These are phyloP conservation scores for Electrophaes corylata DNA, from an alignment of 2,888 invertebrate species.

Conservation along the genomic window DNA sequence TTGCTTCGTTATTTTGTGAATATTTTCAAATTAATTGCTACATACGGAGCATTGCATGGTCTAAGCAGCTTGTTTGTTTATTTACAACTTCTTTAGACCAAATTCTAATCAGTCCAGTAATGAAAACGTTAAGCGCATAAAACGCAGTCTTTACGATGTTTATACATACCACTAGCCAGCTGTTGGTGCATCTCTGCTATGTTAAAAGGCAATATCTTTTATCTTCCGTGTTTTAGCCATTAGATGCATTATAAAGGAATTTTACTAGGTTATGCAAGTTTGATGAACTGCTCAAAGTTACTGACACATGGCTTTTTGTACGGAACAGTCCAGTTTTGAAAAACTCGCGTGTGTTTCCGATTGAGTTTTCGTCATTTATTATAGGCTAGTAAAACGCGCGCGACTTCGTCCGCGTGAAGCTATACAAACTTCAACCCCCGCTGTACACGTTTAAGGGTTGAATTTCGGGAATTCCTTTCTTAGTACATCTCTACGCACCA, in stretches of 20 bases:
- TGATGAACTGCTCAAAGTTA: background rate
- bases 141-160: constrained; percentile 40
- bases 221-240: constrained; percentile 35
- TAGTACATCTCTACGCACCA: too few species aligned
- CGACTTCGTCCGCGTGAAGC: too few species aligned
- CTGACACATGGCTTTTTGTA: too few species aligned
- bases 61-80: background rate
- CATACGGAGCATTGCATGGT: background rate
- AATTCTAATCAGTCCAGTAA: constrained; percentile 15
- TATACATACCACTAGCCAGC: constrained; percentile 37
- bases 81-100: background rate
- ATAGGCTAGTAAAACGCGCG: too few species aligned
- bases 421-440: too few species aligned
- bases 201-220: constrained; percentile 23
- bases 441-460: too few species aligned
- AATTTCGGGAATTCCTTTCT: too few species aligned
- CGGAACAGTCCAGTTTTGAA: too few species aligned
- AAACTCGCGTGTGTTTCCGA: background rate
- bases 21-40: background rate
- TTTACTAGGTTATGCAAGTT: constrained; percentile 19
- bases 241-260: constrained; percentile 16
- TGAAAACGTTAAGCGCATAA: constrained; percentile 21
- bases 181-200: constrained; percentile 36
- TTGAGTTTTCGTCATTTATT: too few species aligned
- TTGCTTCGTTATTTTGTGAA: background rate